Base-by-base conservation (phyloP, 2,113 vertebrate genomes). In the Lipotes vexillifer region DNA sequence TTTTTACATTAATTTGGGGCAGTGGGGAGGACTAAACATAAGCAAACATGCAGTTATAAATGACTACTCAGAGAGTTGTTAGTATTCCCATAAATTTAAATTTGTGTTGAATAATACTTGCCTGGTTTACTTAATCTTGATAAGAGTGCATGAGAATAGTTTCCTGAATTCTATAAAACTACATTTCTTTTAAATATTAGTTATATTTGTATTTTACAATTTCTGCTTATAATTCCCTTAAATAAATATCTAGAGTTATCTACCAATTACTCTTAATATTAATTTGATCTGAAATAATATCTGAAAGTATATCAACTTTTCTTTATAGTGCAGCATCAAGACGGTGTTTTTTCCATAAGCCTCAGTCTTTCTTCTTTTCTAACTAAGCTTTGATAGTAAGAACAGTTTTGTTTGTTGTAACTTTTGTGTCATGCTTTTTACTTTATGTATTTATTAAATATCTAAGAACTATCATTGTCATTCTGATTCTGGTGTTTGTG, bases 351-450 rank as follows among this genome's bases (percentile, higher is more conserved):
- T 94, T 71, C 75, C 36, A 2, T 80, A 44, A 36, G 3, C 41
- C 27, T 83, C 27, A 66, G 18, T 81, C 10, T 92, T 85, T 92
- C 65, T 80, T 95, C 14, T 11, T 46, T 72, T 93, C 89, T 86
- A 41, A 86, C 85, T 90, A 66, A 78, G 15, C 31, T 86, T 94
- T 84, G 63, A 63, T 84, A 33, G 14, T 90, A 96, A 96, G 31
- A 87, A 36, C 57, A 33, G 33, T 69, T 94, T 94, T 75, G 38
- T 90, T 91, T 94, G 83, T 88, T 78, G 1, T 81, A 80, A 74
- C 10, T 68, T 94, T 81, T 52, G n/a, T 90, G 52, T 94, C 17
- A 66, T 93, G 23, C 13, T 66, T 94, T 91, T 57, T 5, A 75
- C 8, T 86, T 71, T 36, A 21, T 52, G 15, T 52, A 52, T 65